A percentile compares a stretch with the other conserved stretches of the same genome.
Conservation (phyloP, 2,797 vertebrate genomes). For the Chelmon rostratus region DNA sequence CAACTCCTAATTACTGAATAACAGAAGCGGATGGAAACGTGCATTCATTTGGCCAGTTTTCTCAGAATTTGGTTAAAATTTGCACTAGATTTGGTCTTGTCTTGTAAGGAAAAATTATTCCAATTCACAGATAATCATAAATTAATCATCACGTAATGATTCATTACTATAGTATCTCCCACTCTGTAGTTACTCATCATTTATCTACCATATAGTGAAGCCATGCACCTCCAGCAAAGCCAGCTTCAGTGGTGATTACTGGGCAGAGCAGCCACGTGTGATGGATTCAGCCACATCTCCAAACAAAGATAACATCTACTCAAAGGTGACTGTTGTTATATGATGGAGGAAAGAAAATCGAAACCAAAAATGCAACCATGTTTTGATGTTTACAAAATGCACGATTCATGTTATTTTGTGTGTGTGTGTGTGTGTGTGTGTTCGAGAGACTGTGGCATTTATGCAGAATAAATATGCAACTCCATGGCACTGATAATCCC, state of each 20-base stretch:
- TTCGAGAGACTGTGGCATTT: constrained; percentile 49
- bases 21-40: no score
- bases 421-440: background rate
- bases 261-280: background rate
- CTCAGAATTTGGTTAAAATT: no score
- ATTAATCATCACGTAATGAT: background rate
- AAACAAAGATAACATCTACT: background rate
- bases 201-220: no score
- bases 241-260: background rate
- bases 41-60: no score
- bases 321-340: background rate
- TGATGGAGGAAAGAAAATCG: background rate
- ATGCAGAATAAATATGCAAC: constrained; percentile 62
- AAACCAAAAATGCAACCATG: no score
- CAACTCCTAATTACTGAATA: no score
- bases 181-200: background rate
- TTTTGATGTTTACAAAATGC: no score
- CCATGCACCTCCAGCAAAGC: no score
- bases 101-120: no score
- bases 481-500: constrained; percentile 54
- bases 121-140: background rate
- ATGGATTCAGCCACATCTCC: background rate
- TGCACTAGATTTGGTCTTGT: no score
- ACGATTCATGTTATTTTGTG: no score
- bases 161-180: background rate